A percentile compares a stretch with the other conserved stretches of the same genome.
phyloP scores from a whole-genome alignment of 2,113 vertebrate genomes.

The Candoia aspera region DNA sequence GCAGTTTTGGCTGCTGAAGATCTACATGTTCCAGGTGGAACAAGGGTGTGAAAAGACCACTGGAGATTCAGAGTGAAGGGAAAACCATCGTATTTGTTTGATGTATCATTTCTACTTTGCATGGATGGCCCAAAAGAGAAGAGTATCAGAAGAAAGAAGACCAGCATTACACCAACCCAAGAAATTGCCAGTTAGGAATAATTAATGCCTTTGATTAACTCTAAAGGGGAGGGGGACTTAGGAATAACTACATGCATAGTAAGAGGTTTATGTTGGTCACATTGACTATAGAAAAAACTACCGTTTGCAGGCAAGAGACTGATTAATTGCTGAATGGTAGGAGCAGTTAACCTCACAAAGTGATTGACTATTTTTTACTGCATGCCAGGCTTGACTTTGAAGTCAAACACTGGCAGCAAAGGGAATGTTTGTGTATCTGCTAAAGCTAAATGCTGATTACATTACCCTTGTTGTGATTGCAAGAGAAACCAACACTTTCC shows the following conservation, averaged over 20 bases:
- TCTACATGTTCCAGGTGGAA: not conserved
- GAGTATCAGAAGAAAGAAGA: not conserved
- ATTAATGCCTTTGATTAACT: not conserved
- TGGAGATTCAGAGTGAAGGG: not conserved
- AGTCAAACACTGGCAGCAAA: too few relatives aligned
- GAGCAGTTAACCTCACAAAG: too few relatives aligned
- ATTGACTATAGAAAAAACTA: not conserved
- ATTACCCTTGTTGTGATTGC: too few relatives aligned
- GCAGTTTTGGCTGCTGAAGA: not conserved
- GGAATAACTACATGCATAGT: not conserved
- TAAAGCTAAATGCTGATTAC: too few relatives aligned
- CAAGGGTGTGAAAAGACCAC: not conserved
- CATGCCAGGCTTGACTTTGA: too few relatives aligned
- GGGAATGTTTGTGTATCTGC: too few relatives aligned
- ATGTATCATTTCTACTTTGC: not conserved
- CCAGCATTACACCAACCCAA: not conserved
- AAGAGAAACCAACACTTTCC: too few relatives aligned
- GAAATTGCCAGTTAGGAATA: not conserved
- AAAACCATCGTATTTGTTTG: not conserved
- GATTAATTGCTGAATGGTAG: too few relatives aligned
- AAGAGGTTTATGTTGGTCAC: not conserved
- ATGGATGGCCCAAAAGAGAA: not conserved
- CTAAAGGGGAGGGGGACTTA: not conserved
- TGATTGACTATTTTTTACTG: too few relatives aligned
- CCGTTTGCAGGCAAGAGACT: too few relatives aligned